These are phyloP conservation scores for Orchesella cincta DNA, from an alignment of 1,140 invertebrate species.

Conservation along the genomic window DNA sequence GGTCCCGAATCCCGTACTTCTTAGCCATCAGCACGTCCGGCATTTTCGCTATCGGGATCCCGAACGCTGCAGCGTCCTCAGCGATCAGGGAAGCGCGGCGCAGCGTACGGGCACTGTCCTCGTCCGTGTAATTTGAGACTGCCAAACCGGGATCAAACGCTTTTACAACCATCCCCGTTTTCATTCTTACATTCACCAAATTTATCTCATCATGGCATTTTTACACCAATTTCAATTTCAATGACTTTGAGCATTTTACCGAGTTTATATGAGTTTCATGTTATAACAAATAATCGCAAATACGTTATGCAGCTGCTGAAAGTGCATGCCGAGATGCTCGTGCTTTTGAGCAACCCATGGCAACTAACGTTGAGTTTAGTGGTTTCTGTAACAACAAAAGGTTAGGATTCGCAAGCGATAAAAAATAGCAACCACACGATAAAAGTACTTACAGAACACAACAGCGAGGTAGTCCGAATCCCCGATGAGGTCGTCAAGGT, in stretches of 20 bases:
- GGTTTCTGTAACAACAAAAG: no score
- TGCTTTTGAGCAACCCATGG: no score
- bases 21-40: slow-evolving; percentile 83
- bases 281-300: neutral
- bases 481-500: slow-evolving; percentile 81
- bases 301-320: no score
- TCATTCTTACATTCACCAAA: no score
- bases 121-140: slow-evolving; percentile 40
- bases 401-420: neutral
- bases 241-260: neutral
- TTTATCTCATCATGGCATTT: no score
- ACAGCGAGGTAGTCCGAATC: slow-evolving; percentile 90
- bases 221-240: neutral
- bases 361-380: no score
- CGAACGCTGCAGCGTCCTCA: slow-evolving; percentile 69
- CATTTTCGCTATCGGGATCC: slow-evolving; percentile 88
- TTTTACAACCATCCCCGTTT: neutral
- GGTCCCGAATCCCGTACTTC: slow-evolving; percentile 63
- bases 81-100: slow-evolving; percentile 45
- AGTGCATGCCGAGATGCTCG: no score
- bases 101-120: slow-evolving; percentile 36
- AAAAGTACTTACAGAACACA: slow-evolving; percentile 75
- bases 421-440: neutral
- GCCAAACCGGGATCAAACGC: neutral
- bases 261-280: neutral